A percentile compares a stretch with the other conserved stretches of the same genome.
Evolutionary conservation across 2,888 invertebrate species (phyloP).

Genomic region (Stenchaetothrips biformis): DNA sequence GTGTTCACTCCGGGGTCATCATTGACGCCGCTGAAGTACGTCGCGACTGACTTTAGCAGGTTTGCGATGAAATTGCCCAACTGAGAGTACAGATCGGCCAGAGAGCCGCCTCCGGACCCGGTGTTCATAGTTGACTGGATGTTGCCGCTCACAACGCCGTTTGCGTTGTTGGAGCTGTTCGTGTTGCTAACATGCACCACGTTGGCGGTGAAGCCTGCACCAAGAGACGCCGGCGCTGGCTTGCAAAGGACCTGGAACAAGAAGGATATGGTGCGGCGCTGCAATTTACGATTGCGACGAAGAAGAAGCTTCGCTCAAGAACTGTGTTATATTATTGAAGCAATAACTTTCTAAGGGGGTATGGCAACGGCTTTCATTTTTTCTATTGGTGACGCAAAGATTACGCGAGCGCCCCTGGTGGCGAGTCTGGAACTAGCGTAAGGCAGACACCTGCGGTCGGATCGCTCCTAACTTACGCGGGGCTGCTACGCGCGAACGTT

Average conservation of each 20-base stretch:
- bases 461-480: no score
- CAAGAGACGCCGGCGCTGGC: neutral
- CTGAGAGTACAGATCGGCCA: neutral
- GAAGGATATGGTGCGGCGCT: neutral
- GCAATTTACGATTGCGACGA: no score
- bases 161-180: neutral
- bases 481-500: no score
- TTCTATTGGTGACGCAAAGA: neutral
- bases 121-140: neutral
- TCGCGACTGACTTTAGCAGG: neutral
- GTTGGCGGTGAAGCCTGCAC: neutral
- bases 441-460: no score
- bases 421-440: no score
- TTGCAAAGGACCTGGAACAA: neutral
- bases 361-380: neutral
- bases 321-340: no score
- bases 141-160: neutral
- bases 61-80: neutral
- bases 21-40: neutral
- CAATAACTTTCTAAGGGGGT: no score
- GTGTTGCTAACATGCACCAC: neutral
- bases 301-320: no score
- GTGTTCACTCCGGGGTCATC: neutral
- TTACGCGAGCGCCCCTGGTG: no score
- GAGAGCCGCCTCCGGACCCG: neutral